A percentile compares a stretch with the other conserved stretches of the same genome.
Conservation (phyloP, 2,888 invertebrate species). For the Kryphioiulus occultus region DNA sequence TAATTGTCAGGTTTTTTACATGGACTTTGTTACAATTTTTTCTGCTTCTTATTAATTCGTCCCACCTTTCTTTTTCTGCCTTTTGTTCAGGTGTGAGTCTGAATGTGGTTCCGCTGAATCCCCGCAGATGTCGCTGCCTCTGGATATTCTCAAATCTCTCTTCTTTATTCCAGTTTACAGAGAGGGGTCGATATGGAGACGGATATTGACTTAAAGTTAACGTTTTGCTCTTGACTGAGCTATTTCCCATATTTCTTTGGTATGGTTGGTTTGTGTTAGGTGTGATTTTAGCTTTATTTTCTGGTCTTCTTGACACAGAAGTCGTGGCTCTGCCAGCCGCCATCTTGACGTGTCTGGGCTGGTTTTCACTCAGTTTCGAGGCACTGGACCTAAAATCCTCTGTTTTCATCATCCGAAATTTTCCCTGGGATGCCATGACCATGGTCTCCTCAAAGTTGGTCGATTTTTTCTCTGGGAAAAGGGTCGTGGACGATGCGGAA, state of each 20-base stretch:
- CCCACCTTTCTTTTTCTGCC: conserved; percentile 33
- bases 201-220: neutral
- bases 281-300: neutral
- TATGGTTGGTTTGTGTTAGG: neutral
- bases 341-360: neutral
- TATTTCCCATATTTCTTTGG: neutral
- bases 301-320: neutral
- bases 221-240: neutral
- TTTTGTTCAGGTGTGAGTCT: conserved; percentile 21
- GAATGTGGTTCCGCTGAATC: conserved; percentile 6
- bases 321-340: neutral
- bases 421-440: conserved; percentile 45
- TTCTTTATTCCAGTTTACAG: neutral
- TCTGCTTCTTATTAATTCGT: neutral
- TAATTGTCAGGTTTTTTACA: too few species aligned
- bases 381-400: conserved; percentile 31
- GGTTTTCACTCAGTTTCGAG: neutral
- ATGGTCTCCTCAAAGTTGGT: conserved; percentile 41
- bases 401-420: conserved; percentile 37
- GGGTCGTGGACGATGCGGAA: neutral
- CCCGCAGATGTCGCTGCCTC: neutral
- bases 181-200: neutral
- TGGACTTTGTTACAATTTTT: neutral
- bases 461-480: neutral
- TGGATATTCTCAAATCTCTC: neutral